phyloP scores from a whole-genome alignment of 2,888 invertebrate genomes.

The Hesperia comma region DNA sequence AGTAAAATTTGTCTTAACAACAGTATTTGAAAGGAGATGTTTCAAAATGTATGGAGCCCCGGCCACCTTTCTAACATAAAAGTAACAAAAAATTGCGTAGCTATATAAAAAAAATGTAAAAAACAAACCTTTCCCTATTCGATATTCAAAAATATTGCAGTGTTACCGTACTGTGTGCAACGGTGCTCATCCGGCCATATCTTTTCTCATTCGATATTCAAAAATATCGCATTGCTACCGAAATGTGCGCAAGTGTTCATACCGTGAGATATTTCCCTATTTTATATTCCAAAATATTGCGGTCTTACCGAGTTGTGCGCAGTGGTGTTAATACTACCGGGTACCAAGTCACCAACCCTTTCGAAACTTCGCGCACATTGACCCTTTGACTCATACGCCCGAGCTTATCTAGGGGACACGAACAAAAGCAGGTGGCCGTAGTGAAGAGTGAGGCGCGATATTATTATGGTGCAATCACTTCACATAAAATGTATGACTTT shows the following conservation, averaged over 20 bases:
- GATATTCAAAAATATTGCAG: not conserved
- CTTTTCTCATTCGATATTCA: not conserved
- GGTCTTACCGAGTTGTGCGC: too few species aligned
- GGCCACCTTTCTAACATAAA: too few species aligned
- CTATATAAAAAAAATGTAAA: too few species aligned
- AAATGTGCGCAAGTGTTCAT: not conserved
- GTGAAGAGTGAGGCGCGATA: too few species aligned
- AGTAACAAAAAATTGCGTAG: too few species aligned
- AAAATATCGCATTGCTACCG: not conserved
- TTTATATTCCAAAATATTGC: not conserved
- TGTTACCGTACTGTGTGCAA: not conserved
- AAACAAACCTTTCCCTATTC: not conserved
- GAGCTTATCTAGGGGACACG: constrained; percentile 1
- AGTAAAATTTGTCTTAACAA: too few species aligned
- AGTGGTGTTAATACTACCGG: not conserved
- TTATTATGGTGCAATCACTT: too few species aligned
- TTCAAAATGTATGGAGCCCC: too few species aligned
- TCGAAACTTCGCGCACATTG: not conserved
- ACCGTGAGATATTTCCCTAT: too few species aligned
- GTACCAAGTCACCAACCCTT: not conserved
- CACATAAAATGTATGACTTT: too few species aligned
- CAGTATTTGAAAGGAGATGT: too few species aligned
- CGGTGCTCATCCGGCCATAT: not conserved
- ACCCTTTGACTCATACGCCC: constrained; percentile 1
- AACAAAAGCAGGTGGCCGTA: not conserved